Evolutionary conservation across 2,113 vertebrate genomes (phyloP).

Genomic region (Tympanuchus pallidicinctus): DNA sequence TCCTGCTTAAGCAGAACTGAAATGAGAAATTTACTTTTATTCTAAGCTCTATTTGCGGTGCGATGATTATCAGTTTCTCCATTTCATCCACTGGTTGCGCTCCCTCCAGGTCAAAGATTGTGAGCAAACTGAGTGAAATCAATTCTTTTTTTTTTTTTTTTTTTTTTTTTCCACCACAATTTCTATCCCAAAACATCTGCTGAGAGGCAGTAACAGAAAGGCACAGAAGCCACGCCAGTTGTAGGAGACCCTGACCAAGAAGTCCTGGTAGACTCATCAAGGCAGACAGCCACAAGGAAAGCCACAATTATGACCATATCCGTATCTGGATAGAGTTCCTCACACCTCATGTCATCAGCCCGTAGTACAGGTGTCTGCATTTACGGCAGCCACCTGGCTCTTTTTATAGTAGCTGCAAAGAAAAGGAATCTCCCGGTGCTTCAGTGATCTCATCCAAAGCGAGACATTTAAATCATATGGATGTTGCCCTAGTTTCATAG

Average conservation of each 20-base stretch:
- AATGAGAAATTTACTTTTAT: slow-evolving; percentile 9
- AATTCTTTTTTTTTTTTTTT: background rate
- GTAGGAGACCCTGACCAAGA: background rate
- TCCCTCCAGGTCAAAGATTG: background rate
- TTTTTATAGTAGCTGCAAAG: background rate
- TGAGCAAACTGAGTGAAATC: background rate
- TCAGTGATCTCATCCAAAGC: background rate
- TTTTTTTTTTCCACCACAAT: no score
- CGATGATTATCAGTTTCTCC: background rate
- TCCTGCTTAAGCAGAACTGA: background rate
- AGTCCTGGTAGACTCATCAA: background rate
- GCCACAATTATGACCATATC: background rate
- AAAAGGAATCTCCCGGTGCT: background rate
- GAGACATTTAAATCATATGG: background rate
- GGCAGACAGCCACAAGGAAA: background rate
- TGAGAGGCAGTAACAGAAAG: background rate
- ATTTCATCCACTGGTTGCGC: background rate
- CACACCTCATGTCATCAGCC: background rate
- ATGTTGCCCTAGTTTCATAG: background rate
- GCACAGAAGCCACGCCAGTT: background rate
- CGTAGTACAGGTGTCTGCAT: rapidly evolving
- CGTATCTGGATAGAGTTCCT: background rate
- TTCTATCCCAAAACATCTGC: background rate
- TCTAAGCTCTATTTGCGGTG: background rate
- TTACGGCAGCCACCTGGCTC: background rate